Evolutionary conservation across 2,113 vertebrate species (phyloP).

Genomic region (Anoplopoma fimbria): DNA sequence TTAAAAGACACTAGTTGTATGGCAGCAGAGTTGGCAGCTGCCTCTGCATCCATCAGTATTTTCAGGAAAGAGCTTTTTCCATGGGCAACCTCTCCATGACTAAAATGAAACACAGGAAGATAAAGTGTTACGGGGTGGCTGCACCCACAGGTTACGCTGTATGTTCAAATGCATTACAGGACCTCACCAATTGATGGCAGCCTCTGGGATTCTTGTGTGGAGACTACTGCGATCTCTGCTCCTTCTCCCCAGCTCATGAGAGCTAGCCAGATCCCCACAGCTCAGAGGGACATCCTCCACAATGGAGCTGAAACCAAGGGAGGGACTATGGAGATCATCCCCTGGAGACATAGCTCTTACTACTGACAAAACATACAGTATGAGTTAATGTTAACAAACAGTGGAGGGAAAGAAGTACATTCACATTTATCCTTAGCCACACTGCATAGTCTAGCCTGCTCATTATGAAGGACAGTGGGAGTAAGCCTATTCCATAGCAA

Average conservation of each 20-base stretch:
- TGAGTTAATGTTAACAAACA: neutral
- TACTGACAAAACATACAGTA: constrained; percentile 12
- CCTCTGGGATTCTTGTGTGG: constrained; percentile 38
- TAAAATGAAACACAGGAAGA: constrained; percentile 49
- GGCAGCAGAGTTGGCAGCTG: constrained; percentile 80
- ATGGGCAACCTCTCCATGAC: constrained; percentile 37
- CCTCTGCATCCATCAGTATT: constrained; percentile 81
- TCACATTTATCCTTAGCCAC: neutral
- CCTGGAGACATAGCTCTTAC: constrained; percentile 69
- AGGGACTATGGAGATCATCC: constrained; percentile 49
- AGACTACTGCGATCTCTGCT: constrained; percentile 29
- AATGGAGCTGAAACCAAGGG: constrained; percentile 49
- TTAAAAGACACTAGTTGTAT: constrained; percentile 85
- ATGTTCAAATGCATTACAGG: neutral
- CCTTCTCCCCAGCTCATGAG: constrained; percentile 23
- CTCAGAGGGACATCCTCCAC: constrained; percentile 50
- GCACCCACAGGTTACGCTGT: neutral
- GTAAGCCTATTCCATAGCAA: constrained; percentile 47
- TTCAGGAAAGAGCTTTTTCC: constrained; percentile 72
- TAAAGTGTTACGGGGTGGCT: neutral
- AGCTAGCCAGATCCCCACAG: constrained; percentile 32
- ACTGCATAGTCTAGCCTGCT: neutral
- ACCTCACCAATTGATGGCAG: constrained; percentile 61
- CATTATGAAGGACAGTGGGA: neutral
- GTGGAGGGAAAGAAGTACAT: neutral